phyloP scores from a whole-genome alignment of 2,797 vertebrate genomes.

The Myotis planiceps region DNA sequence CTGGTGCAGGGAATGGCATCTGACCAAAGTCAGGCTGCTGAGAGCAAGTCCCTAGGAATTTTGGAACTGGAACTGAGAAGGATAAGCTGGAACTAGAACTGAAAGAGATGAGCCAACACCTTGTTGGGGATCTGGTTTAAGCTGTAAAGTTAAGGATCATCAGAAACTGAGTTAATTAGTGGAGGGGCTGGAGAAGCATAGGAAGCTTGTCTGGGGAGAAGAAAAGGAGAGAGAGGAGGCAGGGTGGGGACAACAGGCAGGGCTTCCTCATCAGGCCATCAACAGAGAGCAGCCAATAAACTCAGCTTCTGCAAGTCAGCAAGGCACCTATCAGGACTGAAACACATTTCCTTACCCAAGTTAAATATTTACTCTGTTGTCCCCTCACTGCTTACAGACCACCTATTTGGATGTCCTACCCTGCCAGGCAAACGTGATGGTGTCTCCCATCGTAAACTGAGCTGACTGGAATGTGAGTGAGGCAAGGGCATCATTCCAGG shows the following conservation, averaged over 20 bases:
- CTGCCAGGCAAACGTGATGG: not conserved
- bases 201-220: not conserved
- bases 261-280: not conserved
- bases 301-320: not conserved
- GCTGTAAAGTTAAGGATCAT: not conserved
- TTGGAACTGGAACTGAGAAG: not conserved
- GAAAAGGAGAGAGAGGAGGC: not conserved
- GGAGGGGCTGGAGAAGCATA: not conserved
- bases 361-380: not conserved
- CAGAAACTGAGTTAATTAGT: not conserved
- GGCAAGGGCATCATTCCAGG: not conserved
- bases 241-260: not conserved
- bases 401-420: not conserved
- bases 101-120: constrained; percentile 1
- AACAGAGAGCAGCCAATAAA: not conserved
- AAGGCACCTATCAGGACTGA: not conserved
- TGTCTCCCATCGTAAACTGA: not conserved
- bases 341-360: not conserved
- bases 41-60: not conserved
- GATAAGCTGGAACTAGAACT: not conserved
- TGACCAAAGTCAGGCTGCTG: not conserved
- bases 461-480: not conserved
- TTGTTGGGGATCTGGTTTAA: not conserved
- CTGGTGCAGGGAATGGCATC: not conserved
- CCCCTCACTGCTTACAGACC: not conserved